Evolutionary conservation across 2,888 invertebrate species (phyloP).

Genomic region (Cremastobaeus sp.): DNA sequence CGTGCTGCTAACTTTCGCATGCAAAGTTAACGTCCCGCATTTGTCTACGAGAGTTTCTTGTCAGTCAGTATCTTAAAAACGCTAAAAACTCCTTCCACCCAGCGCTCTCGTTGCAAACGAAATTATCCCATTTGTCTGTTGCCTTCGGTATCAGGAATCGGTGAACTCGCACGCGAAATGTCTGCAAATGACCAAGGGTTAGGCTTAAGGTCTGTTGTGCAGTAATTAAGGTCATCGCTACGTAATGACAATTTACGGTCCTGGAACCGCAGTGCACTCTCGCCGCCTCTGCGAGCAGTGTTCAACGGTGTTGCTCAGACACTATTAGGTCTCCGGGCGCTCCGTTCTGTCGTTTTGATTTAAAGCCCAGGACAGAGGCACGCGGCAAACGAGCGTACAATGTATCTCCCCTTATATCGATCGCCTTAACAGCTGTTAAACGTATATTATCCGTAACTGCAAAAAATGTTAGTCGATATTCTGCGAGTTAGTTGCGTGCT

Average conservation of each 20-base stretch:
- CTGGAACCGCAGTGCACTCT: constrained; percentile 18
- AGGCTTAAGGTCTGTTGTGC: too few relatives aligned
- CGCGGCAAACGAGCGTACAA: constrained; percentile 39
- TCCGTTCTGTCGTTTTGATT: constrained; percentile 53
- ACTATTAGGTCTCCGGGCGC: constrained; percentile 24
- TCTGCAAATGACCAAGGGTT: too few relatives aligned
- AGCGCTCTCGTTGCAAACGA: constrained; percentile 1
- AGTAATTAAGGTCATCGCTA: constrained; percentile 35
- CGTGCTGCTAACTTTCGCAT: constrained; percentile 44
- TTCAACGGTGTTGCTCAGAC: constrained; percentile 23
- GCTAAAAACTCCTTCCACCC: constrained; percentile 3
- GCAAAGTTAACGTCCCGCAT: constrained; percentile 32
- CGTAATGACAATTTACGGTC: constrained; percentile 27
- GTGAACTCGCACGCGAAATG: too few relatives aligned
- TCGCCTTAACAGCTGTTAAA: constrained; percentile 56
- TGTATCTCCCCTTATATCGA: constrained; percentile 48
- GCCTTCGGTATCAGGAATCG: too few relatives aligned
- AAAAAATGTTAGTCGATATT: constrained; percentile 44
- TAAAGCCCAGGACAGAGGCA: constrained; percentile 32
- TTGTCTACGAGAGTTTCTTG: constrained; percentile 40
- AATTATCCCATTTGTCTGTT: constrained; percentile 4
- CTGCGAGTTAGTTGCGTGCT: constrained; percentile 20
- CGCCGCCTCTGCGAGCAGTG: background rate
- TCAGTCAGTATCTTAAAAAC: constrained; percentile 12
- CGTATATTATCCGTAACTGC: constrained; percentile 51